phyloP scores from a whole-genome alignment of 2,797 vertebrate species.

The Coccyzus lansbergi region DNA sequence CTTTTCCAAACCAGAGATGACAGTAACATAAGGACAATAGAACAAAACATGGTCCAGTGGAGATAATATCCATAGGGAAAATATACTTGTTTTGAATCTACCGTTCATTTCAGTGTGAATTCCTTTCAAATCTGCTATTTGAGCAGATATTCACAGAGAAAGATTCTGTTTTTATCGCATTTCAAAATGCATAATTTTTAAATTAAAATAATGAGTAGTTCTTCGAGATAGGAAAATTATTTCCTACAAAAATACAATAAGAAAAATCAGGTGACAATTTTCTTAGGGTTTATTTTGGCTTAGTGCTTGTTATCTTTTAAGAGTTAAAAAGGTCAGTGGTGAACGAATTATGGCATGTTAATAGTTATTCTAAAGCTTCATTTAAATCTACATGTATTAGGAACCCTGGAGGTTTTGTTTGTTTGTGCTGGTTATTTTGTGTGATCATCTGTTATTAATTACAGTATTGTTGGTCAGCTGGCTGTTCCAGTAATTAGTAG shows the following conservation, averaged over 20 bases:
- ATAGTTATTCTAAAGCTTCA: neutral
- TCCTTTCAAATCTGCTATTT: conserved; percentile 13
- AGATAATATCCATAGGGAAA: neutral
- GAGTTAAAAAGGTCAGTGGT: neutral
- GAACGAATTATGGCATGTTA: neutral
- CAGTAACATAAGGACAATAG: neutral
- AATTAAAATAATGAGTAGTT: neutral
- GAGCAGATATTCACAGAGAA: neutral
- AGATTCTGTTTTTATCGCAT: neutral
- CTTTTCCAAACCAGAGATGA: conserved; percentile 11
- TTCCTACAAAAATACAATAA: neutral
- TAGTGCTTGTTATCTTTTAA: neutral
- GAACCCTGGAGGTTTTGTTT: conserved; percentile 36
- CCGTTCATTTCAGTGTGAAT: neutral
- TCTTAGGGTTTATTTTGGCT: neutral
- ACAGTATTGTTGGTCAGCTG: conserved; percentile 32
- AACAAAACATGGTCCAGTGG: neutral
- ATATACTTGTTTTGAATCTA: neutral
- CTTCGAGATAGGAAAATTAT: neutral
- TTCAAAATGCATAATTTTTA: neutral
- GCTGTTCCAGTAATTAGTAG: conserved; percentile 25
- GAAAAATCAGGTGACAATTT: neutral
- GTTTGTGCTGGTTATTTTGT: conserved; percentile 1
- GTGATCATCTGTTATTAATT: conserved; percentile 62
- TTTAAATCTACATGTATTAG: neutral